Evolutionary conservation across 2,888 invertebrate species (phyloP).

Genomic region (Salpingus planirostris): DNA sequence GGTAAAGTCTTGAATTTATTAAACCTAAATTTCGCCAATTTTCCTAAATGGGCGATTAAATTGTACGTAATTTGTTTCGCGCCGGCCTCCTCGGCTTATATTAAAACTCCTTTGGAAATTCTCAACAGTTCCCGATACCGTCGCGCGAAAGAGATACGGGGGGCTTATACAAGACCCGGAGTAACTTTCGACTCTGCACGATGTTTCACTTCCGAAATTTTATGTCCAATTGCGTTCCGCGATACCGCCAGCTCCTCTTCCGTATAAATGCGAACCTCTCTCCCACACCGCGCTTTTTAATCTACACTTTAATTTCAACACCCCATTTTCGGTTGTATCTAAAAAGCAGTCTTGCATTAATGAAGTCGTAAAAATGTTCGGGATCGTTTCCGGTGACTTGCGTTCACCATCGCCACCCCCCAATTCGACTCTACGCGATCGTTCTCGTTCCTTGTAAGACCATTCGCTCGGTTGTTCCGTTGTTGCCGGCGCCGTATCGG

Average conservation of each 20-base stretch:
- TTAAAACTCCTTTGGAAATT: constrained; percentile 37
- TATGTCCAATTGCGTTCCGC: constrained; percentile 37
- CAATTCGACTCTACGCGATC: constrained; percentile 17
- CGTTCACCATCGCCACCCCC: constrained; percentile 13
- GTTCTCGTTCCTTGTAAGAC: constrained; percentile 17
- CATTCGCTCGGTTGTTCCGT: constrained; percentile 11
- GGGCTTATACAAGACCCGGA: no score
- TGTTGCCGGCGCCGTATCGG: constrained; percentile 10
- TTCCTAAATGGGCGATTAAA: constrained; percentile 42
- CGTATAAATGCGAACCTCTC: constrained; percentile 27
- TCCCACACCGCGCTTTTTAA: constrained; percentile 35
- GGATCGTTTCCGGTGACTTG: constrained; percentile 16
- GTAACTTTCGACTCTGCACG: no score
- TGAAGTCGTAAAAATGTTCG: constrained; percentile 41
- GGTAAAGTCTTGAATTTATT: constrained; percentile 42
- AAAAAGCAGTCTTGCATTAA: constrained; percentile 36
- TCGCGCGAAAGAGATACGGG: constrained; percentile 5
- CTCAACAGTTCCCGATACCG: constrained; percentile 31
- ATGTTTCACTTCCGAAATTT: constrained; percentile 29
- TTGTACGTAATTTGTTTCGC: constrained; percentile 42
- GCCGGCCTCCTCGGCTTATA: constrained; percentile 30
- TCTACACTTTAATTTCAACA: constrained; percentile 42
- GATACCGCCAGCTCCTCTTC: constrained; percentile 17
- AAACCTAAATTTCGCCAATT: constrained; percentile 41
- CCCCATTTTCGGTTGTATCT: constrained; percentile 40